Conservation (phyloP, 30 jellyfish, hydroid and myxozoan genomes). For the Cassiopea xamachana region DNA sequence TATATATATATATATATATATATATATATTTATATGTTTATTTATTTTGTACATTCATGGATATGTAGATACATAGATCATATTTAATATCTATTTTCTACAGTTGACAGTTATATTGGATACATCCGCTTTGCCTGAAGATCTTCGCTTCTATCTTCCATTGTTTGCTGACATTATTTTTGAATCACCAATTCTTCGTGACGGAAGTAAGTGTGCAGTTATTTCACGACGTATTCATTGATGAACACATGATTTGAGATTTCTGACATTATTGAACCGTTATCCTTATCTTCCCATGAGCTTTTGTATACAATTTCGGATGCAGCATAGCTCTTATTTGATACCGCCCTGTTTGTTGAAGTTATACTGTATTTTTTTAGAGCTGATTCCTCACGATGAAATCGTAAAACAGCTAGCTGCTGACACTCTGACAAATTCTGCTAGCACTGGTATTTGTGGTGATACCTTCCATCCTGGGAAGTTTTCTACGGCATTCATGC, state of each 20-base stretch:
- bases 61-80: no score
- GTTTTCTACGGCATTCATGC: constrained; percentile 65
- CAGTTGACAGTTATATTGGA: constrained; percentile 70
- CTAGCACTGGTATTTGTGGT: constrained; percentile 88
- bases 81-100: neutral
- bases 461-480: constrained; percentile 92
- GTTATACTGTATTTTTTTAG: constrained; percentile 16
- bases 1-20: no score
- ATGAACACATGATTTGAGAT: no score
- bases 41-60: no score
- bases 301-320: no score
- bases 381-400: constrained; percentile 89
- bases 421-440: constrained; percentile 80
- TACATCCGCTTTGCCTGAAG: constrained; percentile 79
- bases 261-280: no score
- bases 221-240: neutral
- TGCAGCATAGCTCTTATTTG: no score
- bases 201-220: constrained; percentile 72
- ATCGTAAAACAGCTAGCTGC: constrained; percentile 95
- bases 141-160: constrained; percentile 84
- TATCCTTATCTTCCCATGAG: no score
- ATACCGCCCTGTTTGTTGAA: no score
- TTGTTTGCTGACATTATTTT: constrained; percentile 82
- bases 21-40: no score
- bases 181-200: constrained; percentile 94